Conservation (phyloP, 2,888 invertebrate species). For the Chrysolina americana region DNA sequence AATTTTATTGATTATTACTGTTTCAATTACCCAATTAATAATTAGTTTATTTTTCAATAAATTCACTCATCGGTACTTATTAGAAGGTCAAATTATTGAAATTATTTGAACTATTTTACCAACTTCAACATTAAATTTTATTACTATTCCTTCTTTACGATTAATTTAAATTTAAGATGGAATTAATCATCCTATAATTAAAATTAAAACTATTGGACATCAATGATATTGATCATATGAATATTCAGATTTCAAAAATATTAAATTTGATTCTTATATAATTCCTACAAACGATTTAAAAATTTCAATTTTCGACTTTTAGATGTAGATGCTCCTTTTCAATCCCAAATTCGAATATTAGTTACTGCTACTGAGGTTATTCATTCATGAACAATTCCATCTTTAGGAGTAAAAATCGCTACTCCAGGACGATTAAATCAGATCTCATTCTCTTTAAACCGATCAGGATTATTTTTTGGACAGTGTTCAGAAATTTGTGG, state of each 20-base stretch:
- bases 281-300: constrained; percentile 69
- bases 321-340: constrained; percentile 77
- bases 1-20: constrained; percentile 76
- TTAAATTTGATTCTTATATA: constrained; percentile 78
- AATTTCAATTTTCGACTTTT: constrained; percentile 73
- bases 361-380: constrained; percentile 77
- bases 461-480: constrained; percentile 79
- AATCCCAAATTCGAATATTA: constrained; percentile 77
- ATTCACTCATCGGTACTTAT: constrained; percentile 73
- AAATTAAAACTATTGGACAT: constrained; percentile 77
- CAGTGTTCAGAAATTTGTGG: constrained; percentile 90
- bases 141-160: constrained; percentile 75
- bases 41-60: constrained; percentile 73
- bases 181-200: constrained; percentile 73
- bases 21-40: constrained; percentile 75
- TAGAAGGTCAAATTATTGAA: constrained; percentile 77
- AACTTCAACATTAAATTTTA: constrained; percentile 75
- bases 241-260: constrained; percentile 74
- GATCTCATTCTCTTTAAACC: constrained; percentile 75
- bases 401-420: constrained; percentile 76
- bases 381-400: constrained; percentile 78
- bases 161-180: constrained; percentile 76
- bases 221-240: constrained; percentile 73
- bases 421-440: constrained; percentile 78
- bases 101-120: constrained; percentile 77